Evolutionary conservation across 2,888 invertebrate species (phyloP), one percentile per base, ranked within the genome.

Genomic region (Lasius platythorax): DNA sequence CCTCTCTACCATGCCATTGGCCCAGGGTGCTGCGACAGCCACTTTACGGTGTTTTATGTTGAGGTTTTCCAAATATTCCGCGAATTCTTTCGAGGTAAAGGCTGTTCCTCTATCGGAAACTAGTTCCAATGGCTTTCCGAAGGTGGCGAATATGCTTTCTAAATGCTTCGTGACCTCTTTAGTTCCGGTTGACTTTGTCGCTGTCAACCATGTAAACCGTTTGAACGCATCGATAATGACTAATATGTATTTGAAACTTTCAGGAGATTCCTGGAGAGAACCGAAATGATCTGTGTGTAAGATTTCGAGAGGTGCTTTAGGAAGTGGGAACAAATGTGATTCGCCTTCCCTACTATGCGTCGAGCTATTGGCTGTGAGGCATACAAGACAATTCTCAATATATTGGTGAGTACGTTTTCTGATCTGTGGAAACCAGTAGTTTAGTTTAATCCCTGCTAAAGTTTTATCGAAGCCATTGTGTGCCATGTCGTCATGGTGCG

Each of bases 401-500:
- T 75, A 15, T 8, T 43, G 18, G 4, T 5, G 6, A 3, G 43
- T 23, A 1, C 37, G 28, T 40, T 28, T 28, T 53, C 53, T 63
- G 64, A 75, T 75, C 3, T 9, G 12, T 4, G 63, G 63, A 43
- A 75, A 75, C 75, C 63, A 75, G 23, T 46, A 63, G 8, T 1
- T 23, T 61, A 2, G 0, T 12, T 11, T 6, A 75, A 43, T 28
- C 64, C 75, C 8, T 75, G 15, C 9, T 11, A 9, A 1, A 3
- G 75, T 75, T 63, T 75, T 61, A 2, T 75, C 75, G 6, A 58
- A 6, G 4, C 58, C 73, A 6, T 15, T 18, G n/a, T 75, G 75
- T 0, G 43, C 68, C 68, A 46, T 23, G 5, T 68, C 46, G 33
- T 68, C 46, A 11, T 40, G 68, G 23, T 68, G 28, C 5, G 28